Base-by-base conservation (phyloP, 2,797 vertebrate species). In the Mormyrus proboscirostris region DNA sequence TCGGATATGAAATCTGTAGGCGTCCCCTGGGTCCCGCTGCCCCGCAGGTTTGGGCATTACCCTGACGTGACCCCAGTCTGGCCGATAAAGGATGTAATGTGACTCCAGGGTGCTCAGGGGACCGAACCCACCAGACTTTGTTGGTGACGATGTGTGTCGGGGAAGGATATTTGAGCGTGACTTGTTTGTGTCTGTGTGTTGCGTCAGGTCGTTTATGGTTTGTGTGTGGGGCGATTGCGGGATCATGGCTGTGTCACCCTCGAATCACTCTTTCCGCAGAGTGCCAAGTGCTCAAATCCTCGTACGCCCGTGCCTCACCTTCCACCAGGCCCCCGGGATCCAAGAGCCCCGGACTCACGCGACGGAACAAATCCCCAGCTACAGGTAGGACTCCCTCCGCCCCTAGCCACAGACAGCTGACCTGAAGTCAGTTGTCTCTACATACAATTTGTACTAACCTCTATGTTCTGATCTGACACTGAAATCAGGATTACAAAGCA, bases 311-410 rank as follows among this genome's bases (percentile, higher is more conserved):
- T 84, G 95, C 96, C 65, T 92, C 95, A 83, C 95, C 95, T 53
- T 90, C 95, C 0, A 92, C 92, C 88, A 96, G 96, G 73, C 91
- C 95, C 7, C 33, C 94, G 22, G 96, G 95, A 14, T 95, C 94
- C 86, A 99, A 97, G 94, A 99, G 98, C 91, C 97, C 98, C 0
- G 97, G 95, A 88, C 91, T 92, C 5, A 95, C 96, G 0, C 96
- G 97, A 8, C 96, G 97, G 92, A 97, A 96, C 96, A 99, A 98
- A 91, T 99, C 98, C 55, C 98, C 98, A 7, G 95, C 95, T 91
- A 95, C 97, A 96, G 97, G 98, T 99, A 95, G 65, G 91, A 2
- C 50, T 22, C n/a, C n/a, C 41, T 4, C 1, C 19, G 0, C 16
- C 41, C 5, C 7, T 7, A 83, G 44, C 12, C 19, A 47, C 41